phyloP scores from a whole-genome alignment of 2,797 vertebrate species.

The Macrochelys suwanniensis region DNA sequence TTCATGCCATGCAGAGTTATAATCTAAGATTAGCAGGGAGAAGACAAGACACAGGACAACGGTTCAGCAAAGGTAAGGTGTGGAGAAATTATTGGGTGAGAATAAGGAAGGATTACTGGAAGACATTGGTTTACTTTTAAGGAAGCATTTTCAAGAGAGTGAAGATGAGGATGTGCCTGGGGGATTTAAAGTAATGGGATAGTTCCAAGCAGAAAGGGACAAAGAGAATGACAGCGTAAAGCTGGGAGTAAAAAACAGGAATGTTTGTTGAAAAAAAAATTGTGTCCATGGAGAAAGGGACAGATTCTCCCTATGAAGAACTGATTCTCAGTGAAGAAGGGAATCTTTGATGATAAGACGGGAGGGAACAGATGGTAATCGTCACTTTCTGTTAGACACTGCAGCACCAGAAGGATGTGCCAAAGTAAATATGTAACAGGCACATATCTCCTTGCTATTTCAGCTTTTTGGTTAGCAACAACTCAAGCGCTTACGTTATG shows the following conservation, averaged over 20 bases:
- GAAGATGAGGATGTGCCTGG: not conserved
- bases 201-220: not conserved
- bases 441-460: conserved; percentile 55
- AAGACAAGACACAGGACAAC: conserved; percentile 35
- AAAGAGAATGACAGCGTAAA: not conserved
- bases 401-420: conserved; percentile 69
- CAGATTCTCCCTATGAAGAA: not conserved
- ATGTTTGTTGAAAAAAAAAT: not conserved
- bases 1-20: not conserved
- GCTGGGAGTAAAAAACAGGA: not conserved
- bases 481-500: conserved; percentile 13
- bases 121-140: not conserved
- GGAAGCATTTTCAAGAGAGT: not conserved
- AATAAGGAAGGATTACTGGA: not conserved
- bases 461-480: conserved; percentile 42
- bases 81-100: not conserved
- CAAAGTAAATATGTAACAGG: conserved; percentile 67
- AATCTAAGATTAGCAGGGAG: not conserved
- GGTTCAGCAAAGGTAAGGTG: conserved; percentile 24
- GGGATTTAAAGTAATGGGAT: not conserved
- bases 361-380: conserved; percentile 71
- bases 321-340: conserved; percentile 33
- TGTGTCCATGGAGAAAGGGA: conserved; percentile 58
- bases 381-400: conserved; percentile 68
- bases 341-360: conserved; percentile 37